Percentiles rank a stretch among this genome's conserved stretches.
phyloP scores from a whole-genome alignment of 2,797 vertebrate species.

The Anguilla anguilla region DNA sequence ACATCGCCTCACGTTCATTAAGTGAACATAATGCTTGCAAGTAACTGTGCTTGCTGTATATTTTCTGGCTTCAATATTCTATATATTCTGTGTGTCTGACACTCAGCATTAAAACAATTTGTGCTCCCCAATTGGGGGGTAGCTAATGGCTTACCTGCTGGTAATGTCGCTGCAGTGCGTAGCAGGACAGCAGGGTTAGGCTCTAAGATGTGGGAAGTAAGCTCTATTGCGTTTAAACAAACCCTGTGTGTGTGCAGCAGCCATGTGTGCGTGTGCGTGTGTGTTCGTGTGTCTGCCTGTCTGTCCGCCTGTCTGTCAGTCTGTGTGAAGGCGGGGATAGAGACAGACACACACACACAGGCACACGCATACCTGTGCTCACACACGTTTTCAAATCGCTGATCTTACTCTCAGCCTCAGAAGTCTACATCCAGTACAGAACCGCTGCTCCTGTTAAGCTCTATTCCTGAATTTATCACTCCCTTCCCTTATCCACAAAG shows the following conservation, averaged over 20 bases:
- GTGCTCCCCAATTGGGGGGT: not conserved
- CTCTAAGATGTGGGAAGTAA: not conserved
- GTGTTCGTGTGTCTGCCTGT: not conserved
- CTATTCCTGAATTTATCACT: not conserved
- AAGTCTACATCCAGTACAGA: constrained; percentile 4
- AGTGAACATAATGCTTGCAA: not conserved
- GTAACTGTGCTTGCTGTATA: not conserved
- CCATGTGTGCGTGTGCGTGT: not conserved
- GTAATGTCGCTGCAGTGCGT: not conserved
- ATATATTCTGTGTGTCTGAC: not conserved
- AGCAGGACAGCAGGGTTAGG: not conserved
- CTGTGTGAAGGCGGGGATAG: too few relatives aligned
- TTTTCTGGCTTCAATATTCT: not conserved
- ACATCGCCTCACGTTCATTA: not conserved
- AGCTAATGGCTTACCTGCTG: not conserved
- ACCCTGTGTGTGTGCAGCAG: too few relatives aligned
- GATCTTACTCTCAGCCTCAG: not conserved
- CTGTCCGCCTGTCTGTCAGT: too few relatives aligned
- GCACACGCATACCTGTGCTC: too few relatives aligned
- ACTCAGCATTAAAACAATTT: not conserved
- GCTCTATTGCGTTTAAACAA: not conserved
- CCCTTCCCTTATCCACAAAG: not conserved
- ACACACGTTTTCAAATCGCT: not conserved
- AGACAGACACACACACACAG: constrained; percentile 6
- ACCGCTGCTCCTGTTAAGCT: not conserved